These are phyloP conservation scores for Steromphala cineraria DNA, from an alignment of 2,888 invertebrate genomes.

Conservation along the genomic window DNA sequence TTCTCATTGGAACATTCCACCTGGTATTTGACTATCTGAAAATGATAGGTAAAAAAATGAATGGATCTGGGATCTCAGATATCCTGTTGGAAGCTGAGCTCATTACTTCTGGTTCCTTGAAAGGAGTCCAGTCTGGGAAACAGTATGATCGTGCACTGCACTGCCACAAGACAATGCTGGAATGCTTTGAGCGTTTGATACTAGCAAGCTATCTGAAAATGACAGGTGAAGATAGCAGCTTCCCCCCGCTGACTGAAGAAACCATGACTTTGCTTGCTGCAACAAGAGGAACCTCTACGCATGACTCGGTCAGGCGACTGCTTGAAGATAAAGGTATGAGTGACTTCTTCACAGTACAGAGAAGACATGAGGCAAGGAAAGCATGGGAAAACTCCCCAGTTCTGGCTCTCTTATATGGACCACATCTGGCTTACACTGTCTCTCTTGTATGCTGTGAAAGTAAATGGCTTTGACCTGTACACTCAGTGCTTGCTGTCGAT, in stretches of 20 bases:
- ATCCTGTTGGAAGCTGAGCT: background rate
- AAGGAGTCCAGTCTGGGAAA: background rate
- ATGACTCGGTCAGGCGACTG: too few species aligned
- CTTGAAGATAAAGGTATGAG: too few species aligned
- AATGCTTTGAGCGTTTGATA: too few species aligned
- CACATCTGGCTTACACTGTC: constrained; percentile 37
- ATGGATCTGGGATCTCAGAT: background rate
- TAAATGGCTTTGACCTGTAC: constrained; percentile 31
- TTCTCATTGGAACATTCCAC: constrained; percentile 42
- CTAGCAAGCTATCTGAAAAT: too few species aligned
- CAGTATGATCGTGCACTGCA: too few species aligned
- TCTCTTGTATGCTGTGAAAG: constrained; percentile 34
- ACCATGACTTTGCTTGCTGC: too few species aligned
- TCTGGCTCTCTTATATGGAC: constrained; percentile 40
- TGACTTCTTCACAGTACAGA: background rate
- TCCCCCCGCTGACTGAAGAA: too few species aligned
- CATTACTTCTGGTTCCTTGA: background rate
- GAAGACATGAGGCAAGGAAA: background rate
- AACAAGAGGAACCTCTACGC: too few species aligned
- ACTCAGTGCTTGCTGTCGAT: constrained; percentile 26
- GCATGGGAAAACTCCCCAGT: constrained; percentile 30
- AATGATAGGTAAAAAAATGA: background rate
- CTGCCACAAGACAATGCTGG: too few species aligned
- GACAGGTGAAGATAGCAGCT: too few species aligned
- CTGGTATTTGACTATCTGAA: background rate